Conservation (phyloP, 1,140 invertebrate species). For the Dreissena polymorpha region DNA sequence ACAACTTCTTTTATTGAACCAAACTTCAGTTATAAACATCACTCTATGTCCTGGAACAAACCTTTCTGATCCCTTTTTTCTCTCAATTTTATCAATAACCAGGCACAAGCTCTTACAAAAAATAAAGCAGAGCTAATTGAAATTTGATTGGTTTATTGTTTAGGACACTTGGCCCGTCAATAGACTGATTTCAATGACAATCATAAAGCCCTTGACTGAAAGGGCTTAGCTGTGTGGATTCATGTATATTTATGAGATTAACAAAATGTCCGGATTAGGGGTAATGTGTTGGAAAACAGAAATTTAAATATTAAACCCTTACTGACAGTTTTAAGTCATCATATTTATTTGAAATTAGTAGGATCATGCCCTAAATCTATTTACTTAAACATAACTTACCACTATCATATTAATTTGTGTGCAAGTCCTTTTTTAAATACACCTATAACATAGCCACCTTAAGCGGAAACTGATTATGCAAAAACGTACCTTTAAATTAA, state of each 20-base stretch:
- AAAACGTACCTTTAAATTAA: no score
- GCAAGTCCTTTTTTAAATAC: no score
- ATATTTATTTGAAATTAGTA: no score
- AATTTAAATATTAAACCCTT: no score
- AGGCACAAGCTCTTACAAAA: conserved; percentile 21
- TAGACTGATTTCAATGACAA: conserved; percentile 38
- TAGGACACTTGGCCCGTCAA: conserved; percentile 49
- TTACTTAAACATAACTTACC: no score
- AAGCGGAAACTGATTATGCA: no score
- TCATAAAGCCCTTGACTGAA: conserved; percentile 14
- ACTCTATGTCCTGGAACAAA: background rate
- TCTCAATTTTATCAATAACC: background rate
- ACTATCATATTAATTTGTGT: no score
- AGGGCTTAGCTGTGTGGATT: conserved; percentile 20
- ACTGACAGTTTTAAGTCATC: no score
- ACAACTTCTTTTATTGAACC: conserved; percentile 37
- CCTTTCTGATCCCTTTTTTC: background rate
- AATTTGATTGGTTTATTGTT: conserved; percentile 56
- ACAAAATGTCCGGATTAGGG: background rate
- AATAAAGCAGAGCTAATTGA: conserved; percentile 51
- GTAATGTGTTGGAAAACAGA: no score
- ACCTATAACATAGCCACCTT: no score
- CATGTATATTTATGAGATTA: conserved; percentile 37
- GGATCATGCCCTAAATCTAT: no score
- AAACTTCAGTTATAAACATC: no score